phyloP scores from a whole-genome alignment of 2,888 invertebrate species.

The Callimorpha dominula region DNA sequence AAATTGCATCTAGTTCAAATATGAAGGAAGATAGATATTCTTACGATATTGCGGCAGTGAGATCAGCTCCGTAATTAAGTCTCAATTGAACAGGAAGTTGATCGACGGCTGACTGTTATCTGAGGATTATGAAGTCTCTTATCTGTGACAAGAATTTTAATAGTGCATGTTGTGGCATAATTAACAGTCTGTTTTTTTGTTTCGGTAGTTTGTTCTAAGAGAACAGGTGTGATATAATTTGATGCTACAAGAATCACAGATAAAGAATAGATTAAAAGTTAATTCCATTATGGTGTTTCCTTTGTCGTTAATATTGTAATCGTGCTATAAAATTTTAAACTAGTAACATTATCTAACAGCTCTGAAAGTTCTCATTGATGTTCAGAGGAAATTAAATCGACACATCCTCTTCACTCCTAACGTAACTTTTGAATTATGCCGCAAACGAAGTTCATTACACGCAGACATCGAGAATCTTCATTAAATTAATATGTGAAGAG shows the following conservation, averaged over 20 bases:
- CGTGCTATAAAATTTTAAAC: slow-evolving; percentile 25
- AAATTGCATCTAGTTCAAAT: slow-evolving; percentile 34
- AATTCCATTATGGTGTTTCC: slow-evolving; percentile 3
- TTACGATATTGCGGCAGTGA: slow-evolving; percentile 26
- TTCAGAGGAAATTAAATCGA: slow-evolving; percentile 71
- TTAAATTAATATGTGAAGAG: too few species aligned
- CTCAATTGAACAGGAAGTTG: slow-evolving; percentile 57
- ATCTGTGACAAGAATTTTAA: slow-evolving; percentile 49
- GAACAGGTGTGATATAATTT: slow-evolving; percentile 13
- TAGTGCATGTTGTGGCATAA: slow-evolving; percentile 46
- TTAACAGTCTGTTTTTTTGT: slow-evolving; percentile 36
- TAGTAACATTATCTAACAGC: slow-evolving; percentile 40
- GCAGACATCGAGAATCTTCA: background rate
- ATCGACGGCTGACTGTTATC: slow-evolving; percentile 54
- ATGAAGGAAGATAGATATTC: slow-evolving; percentile 26
- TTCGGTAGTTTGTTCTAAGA: slow-evolving; percentile 15
- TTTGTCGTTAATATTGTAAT: slow-evolving; percentile 9
- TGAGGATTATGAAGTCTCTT: slow-evolving; percentile 55
- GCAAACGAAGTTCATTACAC: slow-evolving; percentile 30
- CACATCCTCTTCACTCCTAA: slow-evolving; percentile 61
- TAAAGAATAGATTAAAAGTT: slow-evolving; percentile 7
- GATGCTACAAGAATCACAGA: background rate
- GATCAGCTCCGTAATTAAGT: slow-evolving; percentile 41
- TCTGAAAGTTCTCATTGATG: slow-evolving; percentile 39
- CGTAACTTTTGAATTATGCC: slow-evolving; percentile 29